A percentile compares a stretch with the other conserved stretches of the same genome.
These are phyloP conservation scores for Bombus superbus DNA, from an alignment of 1,140 invertebrate genomes.

Conservation along the genomic window DNA sequence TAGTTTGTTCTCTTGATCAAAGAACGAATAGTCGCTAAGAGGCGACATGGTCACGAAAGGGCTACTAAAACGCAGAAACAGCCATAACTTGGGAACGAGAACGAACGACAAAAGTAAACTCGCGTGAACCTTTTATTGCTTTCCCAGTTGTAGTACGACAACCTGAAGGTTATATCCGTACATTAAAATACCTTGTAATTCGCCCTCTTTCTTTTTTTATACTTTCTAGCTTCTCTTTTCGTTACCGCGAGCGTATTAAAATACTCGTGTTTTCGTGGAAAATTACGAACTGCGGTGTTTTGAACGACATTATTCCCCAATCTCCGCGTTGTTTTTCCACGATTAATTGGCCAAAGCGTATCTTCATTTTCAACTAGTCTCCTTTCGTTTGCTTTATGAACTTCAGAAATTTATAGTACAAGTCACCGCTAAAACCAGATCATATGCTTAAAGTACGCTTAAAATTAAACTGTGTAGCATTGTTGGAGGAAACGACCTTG, in stretches of 20 bases:
- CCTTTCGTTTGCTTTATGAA: too few species aligned
- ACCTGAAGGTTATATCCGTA: not conserved
- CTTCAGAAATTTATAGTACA: too few species aligned
- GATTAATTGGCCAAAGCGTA: not conserved
- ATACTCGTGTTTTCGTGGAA: too few species aligned
- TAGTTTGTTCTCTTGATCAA: not conserved
- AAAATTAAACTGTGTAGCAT: not conserved
- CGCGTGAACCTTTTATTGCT: not conserved
- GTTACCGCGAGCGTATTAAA: too few species aligned
- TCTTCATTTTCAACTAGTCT: too few species aligned
- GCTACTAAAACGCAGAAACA: not conserved
- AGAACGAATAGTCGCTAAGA: not conserved
- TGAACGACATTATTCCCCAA: not conserved
- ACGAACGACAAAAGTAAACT: slow-evolving; percentile 2
- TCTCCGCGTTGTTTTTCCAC: too few species aligned
- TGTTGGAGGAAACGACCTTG: not conserved
- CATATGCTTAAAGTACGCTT: too few species aligned
- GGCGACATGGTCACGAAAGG: not conserved
- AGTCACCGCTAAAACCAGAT: too few species aligned
- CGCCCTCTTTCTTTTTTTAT: too few species aligned
- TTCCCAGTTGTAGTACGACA: not conserved
- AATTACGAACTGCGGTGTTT: not conserved
- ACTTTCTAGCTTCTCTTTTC: not conserved
- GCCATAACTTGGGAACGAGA: not conserved
- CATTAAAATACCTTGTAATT: not conserved